Conservation (phyloP, 2,888 invertebrate species). For the Parthenolecanium corni region DNA sequence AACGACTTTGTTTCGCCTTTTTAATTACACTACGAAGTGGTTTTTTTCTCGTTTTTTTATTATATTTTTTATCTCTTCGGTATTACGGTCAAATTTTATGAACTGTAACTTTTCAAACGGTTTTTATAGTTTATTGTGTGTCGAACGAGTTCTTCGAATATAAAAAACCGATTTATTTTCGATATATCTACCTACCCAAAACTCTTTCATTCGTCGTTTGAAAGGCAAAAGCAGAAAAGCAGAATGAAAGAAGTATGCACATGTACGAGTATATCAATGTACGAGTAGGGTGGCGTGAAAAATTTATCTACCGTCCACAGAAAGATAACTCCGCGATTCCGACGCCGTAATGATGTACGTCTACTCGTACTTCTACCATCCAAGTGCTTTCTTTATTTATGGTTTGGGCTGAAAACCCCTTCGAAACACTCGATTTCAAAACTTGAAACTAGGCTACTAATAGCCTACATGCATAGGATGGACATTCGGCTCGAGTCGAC, state of each 20-base stretch:
- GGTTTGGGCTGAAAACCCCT: too few relatives aligned
- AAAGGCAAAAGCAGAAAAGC: not conserved
- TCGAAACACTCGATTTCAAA: too few relatives aligned
- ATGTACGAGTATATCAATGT: too few relatives aligned
- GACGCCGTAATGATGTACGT: not conserved
- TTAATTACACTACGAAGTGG: not conserved
- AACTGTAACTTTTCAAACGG: slow-evolving; percentile 11
- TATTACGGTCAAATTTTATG: slow-evolving; percentile 21
- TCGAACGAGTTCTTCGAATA: not conserved
- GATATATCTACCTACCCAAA: too few relatives aligned
- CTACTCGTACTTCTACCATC: too few relatives aligned
- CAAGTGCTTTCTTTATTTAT: too few relatives aligned
- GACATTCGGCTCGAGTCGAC: too few relatives aligned
- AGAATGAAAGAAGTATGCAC: not conserved
- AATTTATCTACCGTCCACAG: slow-evolving; percentile 2
- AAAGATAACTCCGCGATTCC: not conserved
- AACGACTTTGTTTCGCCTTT: not conserved
- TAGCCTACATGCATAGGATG: too few relatives aligned
- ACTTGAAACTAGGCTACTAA: too few relatives aligned
- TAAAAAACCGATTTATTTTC: not conserved
- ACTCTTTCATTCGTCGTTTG: not conserved
- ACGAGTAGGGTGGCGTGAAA: slow-evolving; percentile 1
- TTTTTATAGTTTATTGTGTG: slow-evolving; percentile 22
- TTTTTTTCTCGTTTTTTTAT: too few relatives aligned
- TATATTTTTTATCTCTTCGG: not conserved